Evolutionary conservation across 2,888 invertebrate genomes (phyloP).

Genomic region (Dolomedes plantarius): DNA sequence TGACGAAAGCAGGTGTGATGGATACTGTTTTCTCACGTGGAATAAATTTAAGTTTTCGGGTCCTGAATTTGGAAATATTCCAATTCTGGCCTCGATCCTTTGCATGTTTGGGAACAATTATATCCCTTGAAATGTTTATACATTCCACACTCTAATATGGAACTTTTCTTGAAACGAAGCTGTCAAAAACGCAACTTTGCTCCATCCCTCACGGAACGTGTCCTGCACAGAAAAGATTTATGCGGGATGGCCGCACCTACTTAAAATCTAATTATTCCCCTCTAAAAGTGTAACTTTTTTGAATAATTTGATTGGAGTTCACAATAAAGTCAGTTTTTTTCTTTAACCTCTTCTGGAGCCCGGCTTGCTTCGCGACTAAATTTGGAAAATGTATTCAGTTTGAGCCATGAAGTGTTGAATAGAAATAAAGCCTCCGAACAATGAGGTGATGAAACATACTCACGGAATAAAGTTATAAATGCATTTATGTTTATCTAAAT

Average conservation of each 20-base stretch:
- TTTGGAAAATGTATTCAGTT: no score
- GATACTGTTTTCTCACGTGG: not conserved
- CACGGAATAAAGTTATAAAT: no score
- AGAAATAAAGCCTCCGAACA: no score
- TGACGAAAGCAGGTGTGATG: not conserved
- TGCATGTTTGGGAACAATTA: not conserved
- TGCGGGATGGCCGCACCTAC: not conserved
- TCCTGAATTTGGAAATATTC: not conserved
- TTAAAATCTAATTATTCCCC: not conserved
- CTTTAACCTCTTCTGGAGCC: no score
- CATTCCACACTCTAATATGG: not conserved
- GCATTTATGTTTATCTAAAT: no score
- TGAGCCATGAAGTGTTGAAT: no score
- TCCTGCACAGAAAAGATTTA: not conserved
- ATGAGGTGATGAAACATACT: no score
- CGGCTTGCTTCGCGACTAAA: no score
- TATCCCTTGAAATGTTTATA: slow-evolving; percentile 1
- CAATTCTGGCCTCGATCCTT: not conserved
- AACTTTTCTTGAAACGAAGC: not conserved
- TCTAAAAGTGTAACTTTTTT: no score
- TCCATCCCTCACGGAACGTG: not conserved
- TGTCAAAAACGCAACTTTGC: not conserved
- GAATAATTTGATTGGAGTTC: no score
- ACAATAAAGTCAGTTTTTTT: no score
- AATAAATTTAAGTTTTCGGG: not conserved